phyloP scores from a whole-genome alignment of 2,888 invertebrate species.

The Arge pagana region DNA sequence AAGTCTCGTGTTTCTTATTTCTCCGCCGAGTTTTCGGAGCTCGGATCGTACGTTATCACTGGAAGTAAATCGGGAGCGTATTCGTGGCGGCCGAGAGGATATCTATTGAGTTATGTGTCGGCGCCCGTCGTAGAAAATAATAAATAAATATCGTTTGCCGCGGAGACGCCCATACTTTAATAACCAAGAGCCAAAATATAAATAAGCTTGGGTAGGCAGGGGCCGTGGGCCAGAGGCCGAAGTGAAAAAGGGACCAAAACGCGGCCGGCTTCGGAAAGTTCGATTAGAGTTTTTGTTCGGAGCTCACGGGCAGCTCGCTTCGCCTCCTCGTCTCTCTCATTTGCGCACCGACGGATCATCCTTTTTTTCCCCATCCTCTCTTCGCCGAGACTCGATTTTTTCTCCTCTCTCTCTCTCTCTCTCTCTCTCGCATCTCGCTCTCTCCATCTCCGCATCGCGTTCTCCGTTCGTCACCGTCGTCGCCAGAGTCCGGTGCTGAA shows the following conservation, averaged over 20 bases:
- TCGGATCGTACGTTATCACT: slow-evolving; percentile 9
- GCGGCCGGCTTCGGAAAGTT: slow-evolving; percentile 43
- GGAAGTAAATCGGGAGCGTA: slow-evolving; percentile 10
- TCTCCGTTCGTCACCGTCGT: too few relatives aligned
- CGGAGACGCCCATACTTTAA: slow-evolving; percentile 43
- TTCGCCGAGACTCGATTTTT: slow-evolving; percentile 17
- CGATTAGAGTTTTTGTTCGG: slow-evolving; percentile 48
- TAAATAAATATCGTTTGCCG: slow-evolving; percentile 43
- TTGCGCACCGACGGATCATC: slow-evolving; percentile 1
- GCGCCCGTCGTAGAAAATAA: slow-evolving; percentile 37
- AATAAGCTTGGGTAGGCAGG: slow-evolving; percentile 25
- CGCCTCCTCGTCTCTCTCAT: slow-evolving; percentile 14
- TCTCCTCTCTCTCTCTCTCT: slow-evolving; percentile 20
- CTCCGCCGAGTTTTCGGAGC: too few relatives aligned
- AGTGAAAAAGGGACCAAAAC: slow-evolving; percentile 36
- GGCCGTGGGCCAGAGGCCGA: slow-evolving; percentile 31
- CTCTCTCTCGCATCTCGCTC: too few relatives aligned
- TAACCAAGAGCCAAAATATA: slow-evolving; percentile 36
- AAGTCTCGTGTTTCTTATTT: too few relatives aligned
- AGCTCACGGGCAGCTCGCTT: slow-evolving; percentile 25
- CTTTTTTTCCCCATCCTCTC: slow-evolving; percentile 1
- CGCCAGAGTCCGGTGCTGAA: slow-evolving; percentile 15
- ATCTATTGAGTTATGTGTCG: slow-evolving; percentile 25
- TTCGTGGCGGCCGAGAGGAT: slow-evolving; percentile 16
- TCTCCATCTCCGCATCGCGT: too few relatives aligned